Evolutionary conservation across 2,113 vertebrate species (phyloP).

Genomic region (Tychaedon coryphoeus): DNA sequence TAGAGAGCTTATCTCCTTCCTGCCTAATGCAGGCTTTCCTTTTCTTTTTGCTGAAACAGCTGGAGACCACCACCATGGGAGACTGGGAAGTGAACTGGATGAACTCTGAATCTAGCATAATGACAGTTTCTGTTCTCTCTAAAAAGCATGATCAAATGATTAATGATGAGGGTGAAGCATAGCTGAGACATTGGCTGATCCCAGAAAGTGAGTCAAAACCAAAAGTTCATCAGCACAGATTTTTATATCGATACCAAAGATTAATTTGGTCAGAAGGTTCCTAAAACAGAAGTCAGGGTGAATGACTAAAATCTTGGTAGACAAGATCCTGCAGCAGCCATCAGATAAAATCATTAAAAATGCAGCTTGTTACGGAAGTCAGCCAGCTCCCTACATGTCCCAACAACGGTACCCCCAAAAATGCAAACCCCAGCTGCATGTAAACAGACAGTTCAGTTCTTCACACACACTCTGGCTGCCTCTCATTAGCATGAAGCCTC

Average conservation of each 20-base stretch:
- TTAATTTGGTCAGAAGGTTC: slow-evolving; percentile 15
- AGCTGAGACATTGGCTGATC: neutral
- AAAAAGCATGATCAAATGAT: neutral
- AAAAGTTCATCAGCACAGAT: neutral
- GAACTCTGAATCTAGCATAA: neutral
- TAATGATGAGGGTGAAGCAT: neutral
- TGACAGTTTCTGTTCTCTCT: neutral
- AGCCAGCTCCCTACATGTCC: neutral
- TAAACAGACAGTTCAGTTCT: neutral
- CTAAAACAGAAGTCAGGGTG: neutral
- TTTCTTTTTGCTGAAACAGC: neutral
- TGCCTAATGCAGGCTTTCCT: neutral
- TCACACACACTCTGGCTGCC: neutral
- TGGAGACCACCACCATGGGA: neutral
- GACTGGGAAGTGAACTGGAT: neutral
- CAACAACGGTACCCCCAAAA: neutral
- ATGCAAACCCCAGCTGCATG: neutral
- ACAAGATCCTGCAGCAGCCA: slow-evolving; percentile 16
- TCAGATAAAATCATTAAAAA: slow-evolving; percentile 40
- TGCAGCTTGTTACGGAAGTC: neutral
- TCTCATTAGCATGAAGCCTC: neutral
- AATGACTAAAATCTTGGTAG: slow-evolving; percentile 48
- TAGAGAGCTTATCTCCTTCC: neutral
- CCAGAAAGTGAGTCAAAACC: slow-evolving; percentile 40
- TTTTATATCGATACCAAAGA: neutral